phyloP scores from a whole-genome alignment of 2,113 vertebrate species.

The Rhipidura dahli region DNA sequence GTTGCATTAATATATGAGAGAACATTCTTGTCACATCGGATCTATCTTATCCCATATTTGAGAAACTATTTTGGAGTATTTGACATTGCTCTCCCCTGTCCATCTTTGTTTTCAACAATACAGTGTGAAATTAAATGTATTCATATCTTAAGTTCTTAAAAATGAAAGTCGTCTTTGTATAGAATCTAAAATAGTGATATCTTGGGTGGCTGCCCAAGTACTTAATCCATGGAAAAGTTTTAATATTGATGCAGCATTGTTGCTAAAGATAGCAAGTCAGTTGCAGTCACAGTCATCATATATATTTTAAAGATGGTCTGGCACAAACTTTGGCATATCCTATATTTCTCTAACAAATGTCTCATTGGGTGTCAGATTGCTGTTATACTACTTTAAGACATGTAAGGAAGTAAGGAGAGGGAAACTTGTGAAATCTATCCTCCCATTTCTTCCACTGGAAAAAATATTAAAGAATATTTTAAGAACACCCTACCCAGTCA shows the following conservation, averaged over 20 bases:
- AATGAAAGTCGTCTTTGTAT: constrained; percentile 30
- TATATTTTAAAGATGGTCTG: not conserved
- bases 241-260: constrained; percentile 56
- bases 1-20: not conserved
- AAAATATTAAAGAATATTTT: not conserved
- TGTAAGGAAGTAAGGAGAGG: not conserved
- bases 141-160: constrained; percentile 30
- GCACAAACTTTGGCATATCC: not conserved
- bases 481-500: not conserved
- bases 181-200: constrained; percentile 35
- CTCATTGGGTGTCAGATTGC: not conserved
- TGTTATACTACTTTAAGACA: not conserved
- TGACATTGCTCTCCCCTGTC: not conserved
- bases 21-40: not conserved
- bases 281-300: not conserved
- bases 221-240: constrained; percentile 57
- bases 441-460: not conserved
- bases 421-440: not conserved
- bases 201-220: constrained; percentile 45
- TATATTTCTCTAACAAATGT: constrained; percentile 15
- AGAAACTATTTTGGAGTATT: not conserved
- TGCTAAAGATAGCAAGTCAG: constrained; percentile 57
- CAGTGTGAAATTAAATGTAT: constrained; percentile 36
- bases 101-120: constrained; percentile 48
- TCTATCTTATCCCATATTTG: not conserved